Percentiles rank a stretch among this genome's conserved stretches.
Evolutionary conservation across 2,888 invertebrate species (phyloP).

Genomic region (Liopterus haemorrhoidalis): DNA sequence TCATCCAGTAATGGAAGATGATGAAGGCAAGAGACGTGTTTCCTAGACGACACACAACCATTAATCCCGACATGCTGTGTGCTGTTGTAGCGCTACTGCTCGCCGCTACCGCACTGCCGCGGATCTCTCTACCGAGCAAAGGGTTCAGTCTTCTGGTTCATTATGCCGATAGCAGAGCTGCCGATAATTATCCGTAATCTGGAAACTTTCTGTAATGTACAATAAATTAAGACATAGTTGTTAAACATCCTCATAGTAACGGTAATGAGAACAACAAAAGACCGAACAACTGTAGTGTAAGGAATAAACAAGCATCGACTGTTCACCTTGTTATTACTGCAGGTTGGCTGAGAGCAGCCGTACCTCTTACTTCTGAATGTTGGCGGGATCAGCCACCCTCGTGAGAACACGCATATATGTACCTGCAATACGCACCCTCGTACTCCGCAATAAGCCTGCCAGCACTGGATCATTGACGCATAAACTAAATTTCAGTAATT

Average conservation of each 20-base stretch:
- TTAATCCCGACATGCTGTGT: too few relatives aligned
- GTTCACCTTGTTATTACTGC: too few relatives aligned
- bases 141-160: too few relatives aligned
- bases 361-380: not conserved
- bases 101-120: too few relatives aligned
- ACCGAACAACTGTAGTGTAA: too few relatives aligned
- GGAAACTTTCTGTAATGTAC: conserved; percentile 1
- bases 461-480: conserved; percentile 10
- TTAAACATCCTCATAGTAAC: conserved; percentile 2
- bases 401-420: not conserved
- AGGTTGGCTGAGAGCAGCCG: not conserved
- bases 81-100: too few relatives aligned
- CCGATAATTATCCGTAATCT: conserved; percentile 1
- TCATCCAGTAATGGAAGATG: conserved; percentile 32
- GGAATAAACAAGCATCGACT: too few relatives aligned
- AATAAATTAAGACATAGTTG: conserved; percentile 5
- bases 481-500: conserved; percentile 10
- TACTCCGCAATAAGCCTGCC: too few relatives aligned
- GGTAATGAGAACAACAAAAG: too few relatives aligned
- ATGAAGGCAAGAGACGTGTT: conserved; percentile 20
- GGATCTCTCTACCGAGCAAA: too few relatives aligned
- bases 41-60: conserved; percentile 16
- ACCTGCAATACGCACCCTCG: too few relatives aligned
- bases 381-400: not conserved
- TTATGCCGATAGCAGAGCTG: too few relatives aligned